Conservation (phyloP, 2,113 vertebrate species). For the Coreoperca whiteheadi region DNA sequence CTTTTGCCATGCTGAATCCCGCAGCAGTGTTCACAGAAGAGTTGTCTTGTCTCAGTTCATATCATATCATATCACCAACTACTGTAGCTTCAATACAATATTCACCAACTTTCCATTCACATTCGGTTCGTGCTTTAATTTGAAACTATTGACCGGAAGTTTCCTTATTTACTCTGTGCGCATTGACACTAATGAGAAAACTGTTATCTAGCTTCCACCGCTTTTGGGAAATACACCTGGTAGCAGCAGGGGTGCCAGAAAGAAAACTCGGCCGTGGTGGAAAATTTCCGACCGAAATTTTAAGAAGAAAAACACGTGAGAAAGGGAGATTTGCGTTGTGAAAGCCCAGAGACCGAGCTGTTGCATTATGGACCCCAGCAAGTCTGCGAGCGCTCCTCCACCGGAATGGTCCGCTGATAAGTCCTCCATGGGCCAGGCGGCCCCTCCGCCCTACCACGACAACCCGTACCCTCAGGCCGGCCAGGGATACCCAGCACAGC, state of each 20-base stretch:
- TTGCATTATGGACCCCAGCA: constrained; percentile 68
- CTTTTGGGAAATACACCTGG: background rate
- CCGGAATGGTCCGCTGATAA: constrained; percentile 23
- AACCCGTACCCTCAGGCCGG: constrained; percentile 18
- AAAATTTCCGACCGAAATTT: background rate
- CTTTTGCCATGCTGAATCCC: background rate
- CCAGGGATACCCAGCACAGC: constrained; percentile 3
- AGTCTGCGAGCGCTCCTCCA: constrained; percentile 36
- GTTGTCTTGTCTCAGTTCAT: background rate
- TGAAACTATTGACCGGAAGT: background rate
- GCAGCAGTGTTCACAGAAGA: too few relatives aligned
- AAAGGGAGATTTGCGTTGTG: background rate
- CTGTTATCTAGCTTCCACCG: fast-evolving
- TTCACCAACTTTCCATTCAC: background rate
- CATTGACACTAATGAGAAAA: background rate
- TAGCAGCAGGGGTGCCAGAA: too few relatives aligned
- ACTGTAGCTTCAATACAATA: background rate
- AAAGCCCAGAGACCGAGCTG: background rate
- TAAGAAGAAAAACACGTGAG: background rate
- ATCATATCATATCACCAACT: background rate
- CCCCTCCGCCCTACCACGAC: constrained; percentile 75
- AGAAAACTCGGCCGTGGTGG: fast-evolving
- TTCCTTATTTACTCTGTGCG: fast-evolving
- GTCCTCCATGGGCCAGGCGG: constrained; percentile 42
- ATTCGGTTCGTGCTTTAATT: constrained; percentile 19